Evolutionary conservation across 2,888 invertebrate genomes (phyloP).

Genomic region (Drosophila austrosaltans): DNA sequence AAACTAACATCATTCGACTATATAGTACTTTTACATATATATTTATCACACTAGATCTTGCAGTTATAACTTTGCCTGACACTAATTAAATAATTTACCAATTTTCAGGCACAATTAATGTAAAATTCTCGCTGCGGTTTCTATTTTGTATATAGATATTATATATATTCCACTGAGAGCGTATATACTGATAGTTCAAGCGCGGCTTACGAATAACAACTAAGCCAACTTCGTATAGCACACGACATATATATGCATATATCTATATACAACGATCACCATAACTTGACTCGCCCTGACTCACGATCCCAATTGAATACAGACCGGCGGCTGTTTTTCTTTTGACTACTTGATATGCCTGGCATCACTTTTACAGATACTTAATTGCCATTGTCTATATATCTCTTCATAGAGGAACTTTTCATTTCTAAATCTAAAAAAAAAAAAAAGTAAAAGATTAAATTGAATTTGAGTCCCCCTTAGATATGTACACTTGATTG

Average conservation of each 20-base stretch:
- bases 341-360: slow-evolving; percentile 25
- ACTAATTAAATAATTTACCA: slow-evolving; percentile 43
- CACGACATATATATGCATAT: slow-evolving; percentile 35
- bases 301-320: slow-evolving; percentile 31
- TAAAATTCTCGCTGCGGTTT: slow-evolving; percentile 26
- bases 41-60: neutral
- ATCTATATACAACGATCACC: slow-evolving; percentile 20
- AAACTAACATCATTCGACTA: too few relatives aligned
- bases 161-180: slow-evolving; percentile 9
- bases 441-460: slow-evolving; percentile 17
- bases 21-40: too few relatives aligned
- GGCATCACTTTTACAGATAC: slow-evolving; percentile 8
- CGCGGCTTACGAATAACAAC: slow-evolving; percentile 38
- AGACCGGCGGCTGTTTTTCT: slow-evolving; percentile 28
- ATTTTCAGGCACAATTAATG: slow-evolving; percentile 40
- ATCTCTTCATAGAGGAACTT: neutral
- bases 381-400: slow-evolving; percentile 18
- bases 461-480: neutral
- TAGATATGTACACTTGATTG: neutral
- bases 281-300: slow-evolving; percentile 27
- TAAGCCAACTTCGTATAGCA: slow-evolving; percentile 40
- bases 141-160: neutral
- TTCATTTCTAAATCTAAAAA: neutral
- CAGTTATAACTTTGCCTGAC: slow-evolving; percentile 2
- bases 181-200: slow-evolving; percentile 37